Conservation (phyloP, 2,113 vertebrate species). For the Urocolius indicus region DNA sequence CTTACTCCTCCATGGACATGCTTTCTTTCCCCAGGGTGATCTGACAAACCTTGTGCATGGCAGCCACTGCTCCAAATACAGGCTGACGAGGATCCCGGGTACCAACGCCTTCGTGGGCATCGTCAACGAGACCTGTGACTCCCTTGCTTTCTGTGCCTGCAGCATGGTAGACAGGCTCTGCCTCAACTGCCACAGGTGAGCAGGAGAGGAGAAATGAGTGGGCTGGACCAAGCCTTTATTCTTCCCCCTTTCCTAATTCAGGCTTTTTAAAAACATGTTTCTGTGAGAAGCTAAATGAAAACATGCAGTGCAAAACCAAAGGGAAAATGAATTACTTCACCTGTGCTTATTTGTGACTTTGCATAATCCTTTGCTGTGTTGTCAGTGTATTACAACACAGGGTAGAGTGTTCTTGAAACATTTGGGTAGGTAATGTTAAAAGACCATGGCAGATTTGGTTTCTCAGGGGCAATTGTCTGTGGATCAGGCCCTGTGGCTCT, state of each 20-base stretch:
- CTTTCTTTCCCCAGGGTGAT: slow-evolving; percentile 83
- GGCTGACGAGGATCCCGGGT: slow-evolving; percentile 91
- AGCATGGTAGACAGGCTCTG: slow-evolving; percentile 98
- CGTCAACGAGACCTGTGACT: slow-evolving; percentile 97
- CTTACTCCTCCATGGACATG: not conserved
- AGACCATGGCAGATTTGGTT: not conserved
- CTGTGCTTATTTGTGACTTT: not conserved
- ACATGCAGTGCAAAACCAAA: accelerated
- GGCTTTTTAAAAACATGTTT: accelerated
- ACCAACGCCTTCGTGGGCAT: slow-evolving; percentile 97
- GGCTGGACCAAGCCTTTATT: not conserved
- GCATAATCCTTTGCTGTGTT: accelerated
- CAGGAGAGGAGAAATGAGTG: accelerated
- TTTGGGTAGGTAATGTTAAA: not conserved
- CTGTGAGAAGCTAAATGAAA: not conserved
- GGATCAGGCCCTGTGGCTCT: not conserved
- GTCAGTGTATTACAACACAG: not conserved
- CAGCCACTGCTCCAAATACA: slow-evolving; percentile 97
- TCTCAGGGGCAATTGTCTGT: not conserved
- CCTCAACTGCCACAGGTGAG: slow-evolving; percentile 97
- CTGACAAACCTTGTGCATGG: slow-evolving; percentile 97
- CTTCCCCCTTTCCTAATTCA: not conserved
- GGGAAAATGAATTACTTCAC: not conserved
- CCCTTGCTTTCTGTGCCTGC: slow-evolving; percentile 96
- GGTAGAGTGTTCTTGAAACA: not conserved